Percentiles rank a stretch among this genome's conserved stretches.
Evolutionary conservation across 2,113 vertebrate genomes (phyloP).

Genomic region (Panthera uncia): DNA sequence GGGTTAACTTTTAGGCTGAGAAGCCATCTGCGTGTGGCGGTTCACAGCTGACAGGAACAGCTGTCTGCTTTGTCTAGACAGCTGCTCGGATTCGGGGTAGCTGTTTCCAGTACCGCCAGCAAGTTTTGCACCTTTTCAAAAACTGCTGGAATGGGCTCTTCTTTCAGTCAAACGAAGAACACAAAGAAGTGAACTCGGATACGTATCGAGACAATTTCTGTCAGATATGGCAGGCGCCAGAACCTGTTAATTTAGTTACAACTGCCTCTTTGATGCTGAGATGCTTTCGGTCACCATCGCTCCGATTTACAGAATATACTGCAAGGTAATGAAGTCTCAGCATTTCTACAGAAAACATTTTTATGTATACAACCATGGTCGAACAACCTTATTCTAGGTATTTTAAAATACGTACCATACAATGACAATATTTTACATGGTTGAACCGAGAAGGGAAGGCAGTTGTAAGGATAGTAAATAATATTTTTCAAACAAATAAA

Average conservation of each 20-base stretch:
- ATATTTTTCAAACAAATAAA: constrained; percentile 38
- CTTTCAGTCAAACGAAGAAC: constrained; percentile 49
- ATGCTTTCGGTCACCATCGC: constrained; percentile 52
- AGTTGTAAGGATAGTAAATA: neutral
- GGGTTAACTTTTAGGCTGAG: constrained; percentile 81
- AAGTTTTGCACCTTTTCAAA: constrained; percentile 85
- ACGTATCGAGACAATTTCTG: constrained; percentile 45
- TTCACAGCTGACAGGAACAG: constrained; percentile 88
- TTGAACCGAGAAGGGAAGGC: neutral
- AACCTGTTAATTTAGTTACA: constrained; percentile 38
- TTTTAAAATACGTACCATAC: neutral
- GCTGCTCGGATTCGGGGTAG: constrained; percentile 83
- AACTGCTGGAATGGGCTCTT: constrained; percentile 77
- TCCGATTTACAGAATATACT: constrained; percentile 61
- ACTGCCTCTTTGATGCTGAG: neutral
- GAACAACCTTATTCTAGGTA: neutral
- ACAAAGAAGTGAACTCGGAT: constrained; percentile 24
- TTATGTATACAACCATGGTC: neutral
- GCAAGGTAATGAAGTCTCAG: neutral
- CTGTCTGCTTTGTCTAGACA: constrained; percentile 86
- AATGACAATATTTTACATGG: constrained; percentile 4
- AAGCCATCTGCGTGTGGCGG: constrained; percentile 82
- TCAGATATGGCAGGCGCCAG: neutral
- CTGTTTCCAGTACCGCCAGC: constrained; percentile 74
- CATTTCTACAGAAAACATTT: neutral